Conservation (phyloP, 1,140 invertebrate species). For the Protaetia brevitarsis region DNA sequence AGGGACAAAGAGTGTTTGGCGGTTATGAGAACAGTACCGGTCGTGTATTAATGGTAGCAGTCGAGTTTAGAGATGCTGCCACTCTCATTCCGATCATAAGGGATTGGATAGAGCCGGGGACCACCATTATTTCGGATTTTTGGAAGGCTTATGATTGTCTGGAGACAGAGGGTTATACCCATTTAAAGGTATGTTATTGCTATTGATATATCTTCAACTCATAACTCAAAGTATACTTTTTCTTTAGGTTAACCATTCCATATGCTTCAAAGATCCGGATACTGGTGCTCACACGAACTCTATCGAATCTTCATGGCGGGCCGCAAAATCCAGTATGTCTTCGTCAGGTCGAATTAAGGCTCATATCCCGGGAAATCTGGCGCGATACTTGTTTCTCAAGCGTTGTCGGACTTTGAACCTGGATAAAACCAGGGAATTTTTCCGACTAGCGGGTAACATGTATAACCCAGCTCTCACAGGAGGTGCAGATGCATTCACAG, state of each 20-base stretch:
- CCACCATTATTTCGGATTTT: slow-evolving; percentile 16
- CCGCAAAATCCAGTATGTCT: no score
- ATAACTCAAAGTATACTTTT: no score
- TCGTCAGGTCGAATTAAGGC: no score
- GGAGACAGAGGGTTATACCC: background rate
- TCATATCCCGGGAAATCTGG: background rate
- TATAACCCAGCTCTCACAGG: background rate
- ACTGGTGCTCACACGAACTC: no score
- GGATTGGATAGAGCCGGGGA: slow-evolving; percentile 31
- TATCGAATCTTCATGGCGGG: no score
- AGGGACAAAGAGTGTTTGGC: slow-evolving; percentile 50
- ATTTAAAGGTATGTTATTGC: background rate
- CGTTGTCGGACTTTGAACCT: background rate
- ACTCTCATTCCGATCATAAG: slow-evolving; percentile 35
- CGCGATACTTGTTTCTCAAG: background rate
- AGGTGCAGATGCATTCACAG: no score
- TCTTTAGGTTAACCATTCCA: no score
- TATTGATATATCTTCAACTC: no score
- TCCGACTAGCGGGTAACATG: background rate
- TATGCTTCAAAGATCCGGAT: no score
- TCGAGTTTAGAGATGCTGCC: slow-evolving; percentile 28
- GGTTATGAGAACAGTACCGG: slow-evolving; percentile 34
- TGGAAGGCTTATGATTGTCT: slow-evolving; percentile 12
- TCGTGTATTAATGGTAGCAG: slow-evolving; percentile 30
- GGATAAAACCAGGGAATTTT: background rate